phyloP scores from a whole-genome alignment of 2,797 vertebrate species.

The Pipistrellus kuhlii region DNA sequence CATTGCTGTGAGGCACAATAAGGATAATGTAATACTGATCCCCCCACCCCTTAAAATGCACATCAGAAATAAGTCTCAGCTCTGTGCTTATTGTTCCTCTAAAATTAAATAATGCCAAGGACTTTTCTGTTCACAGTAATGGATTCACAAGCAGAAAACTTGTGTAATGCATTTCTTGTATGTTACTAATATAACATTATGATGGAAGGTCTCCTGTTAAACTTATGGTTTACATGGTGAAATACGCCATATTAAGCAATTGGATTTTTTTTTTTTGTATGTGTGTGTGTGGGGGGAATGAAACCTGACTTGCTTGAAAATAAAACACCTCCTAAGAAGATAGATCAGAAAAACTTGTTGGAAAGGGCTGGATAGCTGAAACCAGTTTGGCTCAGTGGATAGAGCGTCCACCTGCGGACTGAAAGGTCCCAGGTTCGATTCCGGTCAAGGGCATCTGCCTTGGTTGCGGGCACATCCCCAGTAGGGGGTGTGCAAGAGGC shows the following conservation, averaged over 20 bases:
- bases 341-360: neutral
- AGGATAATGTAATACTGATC: constrained; percentile 47
- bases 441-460: no score
- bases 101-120: constrained; percentile 33
- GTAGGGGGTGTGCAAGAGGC: no score
- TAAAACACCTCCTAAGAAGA: constrained; percentile 4
- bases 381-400: no score
- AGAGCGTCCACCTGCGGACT: no score
- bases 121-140: constrained; percentile 1
- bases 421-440: no score
- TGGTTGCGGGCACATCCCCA: no score
- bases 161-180: constrained; percentile 28
- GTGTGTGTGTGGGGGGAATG: neutral
- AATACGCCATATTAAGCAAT: neutral
- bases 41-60: neutral
- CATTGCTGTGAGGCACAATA: constrained; percentile 48
- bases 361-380: neutral
- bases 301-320: constrained; percentile 51
- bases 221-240: neutral
- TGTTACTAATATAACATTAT: neutral
- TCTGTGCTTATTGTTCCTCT: constrained; percentile 55
- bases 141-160: constrained; percentile 51
- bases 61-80: constrained; percentile 54
- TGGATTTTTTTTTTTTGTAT: neutral
- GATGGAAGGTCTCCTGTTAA: constrained; percentile 13